Conservation (phyloP, 2,888 invertebrate species). For the Melieria omissa region DNA sequence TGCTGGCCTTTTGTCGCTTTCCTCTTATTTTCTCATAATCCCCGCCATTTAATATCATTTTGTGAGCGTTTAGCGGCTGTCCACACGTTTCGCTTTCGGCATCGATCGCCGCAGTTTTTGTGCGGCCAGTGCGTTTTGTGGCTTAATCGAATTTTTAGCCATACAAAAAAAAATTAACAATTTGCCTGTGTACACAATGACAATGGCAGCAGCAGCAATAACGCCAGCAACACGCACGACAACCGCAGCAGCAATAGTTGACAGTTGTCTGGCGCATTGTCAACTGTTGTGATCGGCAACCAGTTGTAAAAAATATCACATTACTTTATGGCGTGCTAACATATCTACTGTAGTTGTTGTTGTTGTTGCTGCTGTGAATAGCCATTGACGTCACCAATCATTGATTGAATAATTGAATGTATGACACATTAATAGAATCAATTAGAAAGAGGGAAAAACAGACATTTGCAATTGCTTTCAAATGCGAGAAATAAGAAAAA, state of each 20-base stretch:
- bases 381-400: too few relatives aligned
- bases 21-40: conserved; percentile 22
- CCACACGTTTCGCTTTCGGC: conserved; percentile 1
- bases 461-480: too few relatives aligned
- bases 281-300: conserved; percentile 31
- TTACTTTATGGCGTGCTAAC: conserved; percentile 3
- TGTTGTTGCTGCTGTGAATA: conserved; percentile 13
- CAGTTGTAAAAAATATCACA: conserved; percentile 44
- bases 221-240: background rate
- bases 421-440: too few relatives aligned
- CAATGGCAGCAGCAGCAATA: background rate
- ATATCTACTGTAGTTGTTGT: conserved; percentile 16
- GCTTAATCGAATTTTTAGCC: background rate
- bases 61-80: conserved; percentile 27
- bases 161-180: background rate
- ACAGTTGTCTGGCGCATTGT: background rate
- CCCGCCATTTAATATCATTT: conserved; percentile 20
- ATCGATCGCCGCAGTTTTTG: background rate
- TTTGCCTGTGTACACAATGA: too few relatives aligned
- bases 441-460: too few relatives aligned
- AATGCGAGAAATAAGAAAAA: too few relatives aligned
- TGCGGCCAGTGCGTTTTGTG: background rate
- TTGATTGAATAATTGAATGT: too few relatives aligned
- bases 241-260: background rate
- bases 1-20: conserved; percentile 7